Base-by-base conservation (phyloP, 2,888 invertebrate species). In the Mythimna vitellina region DNA sequence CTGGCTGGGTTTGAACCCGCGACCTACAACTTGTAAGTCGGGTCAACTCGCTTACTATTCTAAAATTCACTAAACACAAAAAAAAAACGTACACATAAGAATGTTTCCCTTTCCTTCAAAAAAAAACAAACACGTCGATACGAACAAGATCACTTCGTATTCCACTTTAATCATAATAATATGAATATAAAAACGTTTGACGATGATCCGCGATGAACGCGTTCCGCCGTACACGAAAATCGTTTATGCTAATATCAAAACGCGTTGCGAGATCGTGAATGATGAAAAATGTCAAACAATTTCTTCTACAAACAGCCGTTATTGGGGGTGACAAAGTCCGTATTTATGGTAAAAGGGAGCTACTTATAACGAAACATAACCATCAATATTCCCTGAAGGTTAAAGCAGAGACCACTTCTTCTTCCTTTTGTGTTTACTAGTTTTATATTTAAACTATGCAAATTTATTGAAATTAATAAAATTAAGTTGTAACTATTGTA, bases 181-280 rank as follows among this genome's bases (percentile, higher is more conserved):
- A 53, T 12, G 9, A 22, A 53, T 10, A 53, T 0, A 53, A 53
- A 53, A 53, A 53, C n/a, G 3, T 53, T 53, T 53, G 51, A 53
- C n/a, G 22, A 53, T n/a, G 51, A 53, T 53, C 51, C 22, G n/a
- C 51, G 0, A 53, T n/a, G 51, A 10, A 53, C n/a, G 51, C n/a
- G 53, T 22, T 22, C 53, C 3, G n/a, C 9, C 9, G n/a, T n/a
- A 51, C 22, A 9, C 9, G 53, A 53, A 53, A 53, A 53, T 53
- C 53, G 53, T 53, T 53, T 53, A 53, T 53, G 53, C 22, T 53
- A 53, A 53, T 53, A 53, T 22, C 6, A 53, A 53, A 53, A 53
- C 51, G 9, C 51, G 51, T n/a, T n/a, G 10, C 51, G 51, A 53
- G 12, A 53, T 22, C 22, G 22, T 4, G 53, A 53, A n/a, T 53